phyloP scores from a whole-genome alignment of 2,888 invertebrate genomes.

The Pammene aurita region DNA sequence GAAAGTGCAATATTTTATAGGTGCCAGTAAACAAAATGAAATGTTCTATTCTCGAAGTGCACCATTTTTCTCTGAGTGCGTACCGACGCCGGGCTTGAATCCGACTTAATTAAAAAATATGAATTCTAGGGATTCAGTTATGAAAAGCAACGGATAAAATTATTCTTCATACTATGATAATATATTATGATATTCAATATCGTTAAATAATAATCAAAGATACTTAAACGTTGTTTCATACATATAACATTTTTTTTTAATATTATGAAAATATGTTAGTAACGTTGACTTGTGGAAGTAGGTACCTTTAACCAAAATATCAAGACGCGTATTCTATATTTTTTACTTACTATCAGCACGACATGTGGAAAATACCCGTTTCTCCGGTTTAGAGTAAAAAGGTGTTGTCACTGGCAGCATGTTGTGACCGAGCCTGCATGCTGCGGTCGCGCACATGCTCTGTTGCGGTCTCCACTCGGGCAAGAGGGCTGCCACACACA shows the following conservation, averaged over 20 bases:
- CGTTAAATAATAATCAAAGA: not conserved
- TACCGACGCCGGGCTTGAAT: constrained; percentile 20
- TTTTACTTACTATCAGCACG: not conserved
- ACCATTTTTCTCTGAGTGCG: constrained; percentile 28
- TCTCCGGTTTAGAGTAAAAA: constrained; percentile 13
- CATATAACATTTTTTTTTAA: not conserved
- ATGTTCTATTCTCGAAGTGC: constrained; percentile 34
- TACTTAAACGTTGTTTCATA: not conserved
- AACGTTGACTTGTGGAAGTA: no score
- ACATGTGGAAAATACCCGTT: not conserved
- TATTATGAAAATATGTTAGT: not conserved
- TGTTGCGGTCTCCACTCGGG: constrained; percentile 57
- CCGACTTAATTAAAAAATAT: constrained; percentile 27
- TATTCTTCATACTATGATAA: constrained; percentile 9
- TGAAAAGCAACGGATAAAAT: constrained; percentile 2
- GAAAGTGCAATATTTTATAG: constrained; percentile 57
- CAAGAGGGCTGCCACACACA: constrained; percentile 29
- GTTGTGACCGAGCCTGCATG: constrained; percentile 50
- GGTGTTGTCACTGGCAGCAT: constrained; percentile 55
- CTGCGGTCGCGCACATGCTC: constrained; percentile 53
- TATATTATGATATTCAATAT: constrained; percentile 17
- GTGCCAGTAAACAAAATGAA: constrained; percentile 50
- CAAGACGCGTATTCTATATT: no score
- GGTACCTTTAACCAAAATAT: no score
- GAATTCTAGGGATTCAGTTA: constrained; percentile 12